Evolutionary conservation across 2,797 vertebrate species (phyloP), one percentile per base, ranked within the genome.

Genomic region (Crocodylus rhombifer): DNA sequence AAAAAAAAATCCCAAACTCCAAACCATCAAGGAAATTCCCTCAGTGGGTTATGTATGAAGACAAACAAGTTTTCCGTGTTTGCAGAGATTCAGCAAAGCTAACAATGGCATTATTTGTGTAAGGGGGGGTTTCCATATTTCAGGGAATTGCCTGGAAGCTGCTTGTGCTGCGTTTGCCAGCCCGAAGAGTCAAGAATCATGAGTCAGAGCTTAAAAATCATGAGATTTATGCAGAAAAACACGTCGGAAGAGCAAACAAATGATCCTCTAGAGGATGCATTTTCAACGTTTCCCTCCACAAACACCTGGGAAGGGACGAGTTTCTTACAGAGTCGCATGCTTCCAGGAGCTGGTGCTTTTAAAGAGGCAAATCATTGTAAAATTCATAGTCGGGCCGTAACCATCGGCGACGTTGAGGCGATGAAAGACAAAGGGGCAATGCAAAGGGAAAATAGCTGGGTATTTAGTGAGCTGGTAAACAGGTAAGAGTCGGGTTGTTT

Each of bases 41-140:
- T 94, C 93, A 92, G 95, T 96, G 96, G 97, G 96, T 96, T 96
- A 56, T 1, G 87, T 82, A 92, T 93, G 96, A 97, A 98, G 97
- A 97, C 97, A 98, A 97, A 97, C 96, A 97, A 95, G 97, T 95
- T 97, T 98, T 97, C 7, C 97, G 96, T 97, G 90, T 95, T 96
- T 96, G 94, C 94, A 92, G 95, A 95, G 95, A 94, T 94, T 94
- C 96, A 93, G 95, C 95, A 97, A 96, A 94, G 95, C 94, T 93
- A 90, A 96, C 87, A 91, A 93, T 51, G 61, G 89, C 92, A 82
- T 94, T 96, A 95, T 97, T 97, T 97, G 94, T 80, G 80, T 88
- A 89, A 97, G 93, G 97, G 42, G 97, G 98, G 96, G 97, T 98
- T 98, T 98, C 98, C 97, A 97, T 96, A 88, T 97, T 97, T 97